These are phyloP conservation scores for Nycticebus coucang DNA, from an alignment of 2,113 vertebrate species.

Conservation along the genomic window DNA sequence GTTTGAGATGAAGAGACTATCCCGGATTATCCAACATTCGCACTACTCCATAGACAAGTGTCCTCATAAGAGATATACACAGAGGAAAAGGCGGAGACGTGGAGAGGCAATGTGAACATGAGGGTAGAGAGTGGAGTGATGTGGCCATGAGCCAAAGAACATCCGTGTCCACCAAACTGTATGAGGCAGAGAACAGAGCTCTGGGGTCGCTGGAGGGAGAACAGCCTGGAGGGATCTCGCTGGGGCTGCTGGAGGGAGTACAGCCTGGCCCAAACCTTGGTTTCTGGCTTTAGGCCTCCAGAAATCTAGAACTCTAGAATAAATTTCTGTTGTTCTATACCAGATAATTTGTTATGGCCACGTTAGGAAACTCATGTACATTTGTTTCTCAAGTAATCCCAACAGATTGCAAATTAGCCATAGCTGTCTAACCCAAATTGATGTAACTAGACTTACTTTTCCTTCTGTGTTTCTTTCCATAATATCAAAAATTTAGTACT, in stretches of 20 bases:
- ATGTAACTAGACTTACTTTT: neutral
- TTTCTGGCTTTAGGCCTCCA: neutral
- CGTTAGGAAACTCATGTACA: neutral
- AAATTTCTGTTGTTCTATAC: neutral
- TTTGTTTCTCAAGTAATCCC: neutral
- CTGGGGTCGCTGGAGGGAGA: neutral
- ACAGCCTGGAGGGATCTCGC: too few species aligned
- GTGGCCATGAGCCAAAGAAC: neutral
- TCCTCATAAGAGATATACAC: neutral
- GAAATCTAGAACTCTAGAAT: neutral
- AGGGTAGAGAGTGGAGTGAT: neutral
- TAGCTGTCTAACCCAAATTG: neutral
- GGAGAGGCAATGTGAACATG: neutral
- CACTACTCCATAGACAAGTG: neutral
- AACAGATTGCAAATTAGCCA: neutral
- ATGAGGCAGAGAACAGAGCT: neutral
- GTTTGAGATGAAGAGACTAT: neutral
- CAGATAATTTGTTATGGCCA: neutral
- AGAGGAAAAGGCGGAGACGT: neutral
- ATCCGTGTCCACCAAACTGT: neutral
- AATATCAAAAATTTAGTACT: neutral
- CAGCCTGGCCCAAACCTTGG: rapidly evolving
- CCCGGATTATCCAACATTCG: neutral
- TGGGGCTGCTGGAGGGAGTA: neutral
- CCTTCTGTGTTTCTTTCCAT: neutral